Base-by-base conservation (phyloP, 2,113 vertebrate species). In the Cyanoramphus novaezelandiae region DNA sequence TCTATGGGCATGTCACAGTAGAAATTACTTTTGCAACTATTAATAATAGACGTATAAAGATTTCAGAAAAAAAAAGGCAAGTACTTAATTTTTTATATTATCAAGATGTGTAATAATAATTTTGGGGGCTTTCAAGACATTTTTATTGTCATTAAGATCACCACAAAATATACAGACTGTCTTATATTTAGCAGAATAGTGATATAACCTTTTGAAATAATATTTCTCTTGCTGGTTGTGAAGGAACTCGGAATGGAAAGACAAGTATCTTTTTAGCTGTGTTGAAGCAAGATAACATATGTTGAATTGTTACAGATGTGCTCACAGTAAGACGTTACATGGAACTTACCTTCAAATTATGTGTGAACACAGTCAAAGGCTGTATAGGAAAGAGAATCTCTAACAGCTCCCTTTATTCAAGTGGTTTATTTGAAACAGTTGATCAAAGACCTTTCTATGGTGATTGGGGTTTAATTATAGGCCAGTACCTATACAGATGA, bases 271-370 rank as follows among this genome's bases (percentile, higher is more conserved):
- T 29, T 62, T 43, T 33, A 31, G 7, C 12, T 90, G 18, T 41
- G 35, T 33, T 69, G 46, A 69, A 65, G 60, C n/a, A 83, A 29
- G 35, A 52, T 23, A 37, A 1, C n/a, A 0, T 31, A 21, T 35
- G 11, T 43, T 65, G 55, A 14, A 9, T 23, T 31, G n/a, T 82
- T 82, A 15, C n/a, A 44, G 25, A 12, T 37, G 28, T 16, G 25
- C 19, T n/a, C 35, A 25, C 28, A 27, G 41, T 24, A 59, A 53
- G 37, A 33, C 67, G 12, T 35, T 49, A 3, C 4, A 7, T 28
- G 18, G 17, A 65, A n/a, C 6, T 82, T 93, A 17, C 25, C 3
- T 50, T 47, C 13, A 60, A 2, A 15, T 0, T 0, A 5, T 60
- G 31, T 14, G 6, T 17, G 15, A 47, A 57, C 13, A 27, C 3